Conservation (phyloP, 2,888 invertebrate species). For the Noctua janthina region DNA sequence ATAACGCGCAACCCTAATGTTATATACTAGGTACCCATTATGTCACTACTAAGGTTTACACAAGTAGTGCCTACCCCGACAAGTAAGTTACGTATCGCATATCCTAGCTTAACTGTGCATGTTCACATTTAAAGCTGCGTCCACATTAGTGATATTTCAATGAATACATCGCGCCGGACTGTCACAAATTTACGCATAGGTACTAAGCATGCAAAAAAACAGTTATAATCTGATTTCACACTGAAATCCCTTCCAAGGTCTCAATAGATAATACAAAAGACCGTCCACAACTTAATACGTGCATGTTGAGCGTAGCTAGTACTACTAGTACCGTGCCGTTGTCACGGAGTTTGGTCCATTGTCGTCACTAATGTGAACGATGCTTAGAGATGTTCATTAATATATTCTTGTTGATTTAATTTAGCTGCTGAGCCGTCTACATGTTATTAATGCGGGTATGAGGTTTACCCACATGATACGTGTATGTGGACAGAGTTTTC, state of each 20-base stretch:
- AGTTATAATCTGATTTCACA: not conserved
- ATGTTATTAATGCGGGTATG: not conserved
- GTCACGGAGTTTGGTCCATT: not conserved
- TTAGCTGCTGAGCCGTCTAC: constrained; percentile 7
- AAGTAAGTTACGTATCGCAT: constrained; percentile 36
- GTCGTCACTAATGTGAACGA: constrained; percentile 26
- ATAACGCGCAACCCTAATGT: not conserved
- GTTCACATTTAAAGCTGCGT: constrained; percentile 14
- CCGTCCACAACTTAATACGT: not conserved
- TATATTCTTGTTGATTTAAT: constrained; percentile 27
- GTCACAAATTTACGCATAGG: not conserved
- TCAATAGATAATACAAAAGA: not conserved
- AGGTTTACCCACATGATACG: not conserved
- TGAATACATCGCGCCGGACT: not conserved
- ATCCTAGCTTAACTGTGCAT: constrained; percentile 3
- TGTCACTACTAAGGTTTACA: constrained; percentile 3
- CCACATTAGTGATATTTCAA: constrained; percentile 14
- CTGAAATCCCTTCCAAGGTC: not conserved
- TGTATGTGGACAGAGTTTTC: constrained; percentile 48
- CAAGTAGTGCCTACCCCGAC: constrained; percentile 7
- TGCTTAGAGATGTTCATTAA: not conserved
- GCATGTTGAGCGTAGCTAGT: not conserved
- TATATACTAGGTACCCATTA: not conserved
- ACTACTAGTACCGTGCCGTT: not conserved
- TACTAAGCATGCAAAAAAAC: not conserved